Evolutionary conservation across 2,888 invertebrate genomes (phyloP), one percentile per base, ranked within the genome.

Genomic region (Kuschelorhynchus macadamiae): DNA sequence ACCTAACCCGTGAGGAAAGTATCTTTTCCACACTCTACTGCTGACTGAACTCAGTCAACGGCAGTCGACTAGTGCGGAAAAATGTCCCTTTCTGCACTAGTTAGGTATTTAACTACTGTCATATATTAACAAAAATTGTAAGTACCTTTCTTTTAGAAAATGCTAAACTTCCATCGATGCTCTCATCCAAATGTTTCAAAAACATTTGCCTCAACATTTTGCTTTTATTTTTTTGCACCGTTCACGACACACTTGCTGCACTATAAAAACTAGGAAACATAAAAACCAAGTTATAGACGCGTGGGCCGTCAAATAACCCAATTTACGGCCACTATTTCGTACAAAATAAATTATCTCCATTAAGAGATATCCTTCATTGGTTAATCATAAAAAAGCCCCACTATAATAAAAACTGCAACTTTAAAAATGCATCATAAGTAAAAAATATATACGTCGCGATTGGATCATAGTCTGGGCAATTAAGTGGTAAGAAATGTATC

Each of bases 181-280:
- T 66, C 36, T 73, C 72, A 14, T 78, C 77, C 17, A 79, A 67
- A 70, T 76, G 78, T 73, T 76, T 79, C 53, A 77, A 68, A 71
- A 79, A 77, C 41, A 76, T 67, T 30, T 78, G 75, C 47, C 74
- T 71, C 63, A 74, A 76, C 75, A 78, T 78, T 66, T 70, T 75
- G 33, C 9, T 21, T 47, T 41, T 30, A n/a, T n/a, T 12, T 14
- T 20, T 12, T 21, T 12, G 21, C 36, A 9, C 16, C 7, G n/a
- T 50, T 65, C 46, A 41, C 44, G 5, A 18, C 16, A 36, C 33
- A 46, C 46, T 33, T 32, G 18, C 20, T 21, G 16, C 46, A 14
- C 46, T 39, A 32, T 16, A 44, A n/a, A 2, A 17, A 20, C 53
- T 9, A 42, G 2, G 12, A 16, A 41, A 55, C 12, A 21, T 18